phyloP scores from a whole-genome alignment of 2,888 invertebrate species.

The Lamellibrachia columna region DNA sequence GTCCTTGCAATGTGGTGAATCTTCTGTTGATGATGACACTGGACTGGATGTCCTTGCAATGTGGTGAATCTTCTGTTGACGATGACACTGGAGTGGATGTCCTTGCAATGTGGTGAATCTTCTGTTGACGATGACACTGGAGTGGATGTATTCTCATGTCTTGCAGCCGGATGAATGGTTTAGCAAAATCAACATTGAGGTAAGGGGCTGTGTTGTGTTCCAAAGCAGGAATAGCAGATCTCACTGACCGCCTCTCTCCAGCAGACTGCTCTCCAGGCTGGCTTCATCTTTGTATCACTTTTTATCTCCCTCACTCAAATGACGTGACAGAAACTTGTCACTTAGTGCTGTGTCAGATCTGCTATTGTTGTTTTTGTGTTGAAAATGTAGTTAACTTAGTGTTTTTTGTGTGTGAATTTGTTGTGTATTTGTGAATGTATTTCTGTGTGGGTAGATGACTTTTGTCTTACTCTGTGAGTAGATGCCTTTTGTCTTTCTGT shows the following conservation, averaged over 20 bases:
- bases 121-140: neutral
- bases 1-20: no score
- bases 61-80: no score
- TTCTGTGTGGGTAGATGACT: neutral
- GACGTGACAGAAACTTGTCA: neutral
- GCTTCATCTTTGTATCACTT: neutral
- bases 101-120: neutral
- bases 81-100: no score
- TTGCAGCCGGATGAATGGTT: constrained; percentile 42
- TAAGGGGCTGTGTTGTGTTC: constrained; percentile 38
- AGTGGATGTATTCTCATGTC: neutral
- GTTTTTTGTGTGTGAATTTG: neutral
- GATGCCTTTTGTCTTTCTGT: neutral
- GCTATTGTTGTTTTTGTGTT: constrained; percentile 6
- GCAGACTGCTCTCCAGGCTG: neutral
- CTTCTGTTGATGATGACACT: no score
- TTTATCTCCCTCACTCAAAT: neutral
- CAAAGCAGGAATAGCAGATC: neutral
- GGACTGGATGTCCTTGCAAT: no score
- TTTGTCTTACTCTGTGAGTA: neutral
- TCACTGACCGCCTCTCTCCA: neutral
- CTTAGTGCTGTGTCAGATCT: neutral
- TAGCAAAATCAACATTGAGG: constrained; percentile 61
- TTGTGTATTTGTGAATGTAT: neutral
- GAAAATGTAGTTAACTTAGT: neutral